Conservation (phyloP, 2,797 vertebrate species). For the Rousettus madagascariensis region DNA sequence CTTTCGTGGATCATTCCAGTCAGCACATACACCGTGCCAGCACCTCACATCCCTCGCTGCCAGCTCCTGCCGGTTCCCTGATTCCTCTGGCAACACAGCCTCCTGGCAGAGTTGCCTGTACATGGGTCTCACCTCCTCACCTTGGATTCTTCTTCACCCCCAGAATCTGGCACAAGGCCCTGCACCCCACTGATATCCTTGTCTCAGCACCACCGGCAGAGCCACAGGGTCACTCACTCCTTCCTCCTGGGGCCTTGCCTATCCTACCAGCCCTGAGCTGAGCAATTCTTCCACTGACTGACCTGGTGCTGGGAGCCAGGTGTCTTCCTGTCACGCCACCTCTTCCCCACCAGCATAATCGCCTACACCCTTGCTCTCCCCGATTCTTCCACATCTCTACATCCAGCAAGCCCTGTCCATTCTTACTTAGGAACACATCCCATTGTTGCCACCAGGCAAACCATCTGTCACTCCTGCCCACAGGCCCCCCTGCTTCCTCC, state of each 20-base stretch:
- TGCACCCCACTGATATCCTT: not conserved
- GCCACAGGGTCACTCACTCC: not conserved
- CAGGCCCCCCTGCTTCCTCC: not conserved
- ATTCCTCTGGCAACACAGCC: not conserved
- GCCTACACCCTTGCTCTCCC: not conserved
- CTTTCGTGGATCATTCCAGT: not conserved
- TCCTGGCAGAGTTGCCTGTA: not conserved
- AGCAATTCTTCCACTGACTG: not conserved
- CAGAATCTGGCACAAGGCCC: not conserved
- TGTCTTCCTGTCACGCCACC: not conserved
- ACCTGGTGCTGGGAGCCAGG: no score
- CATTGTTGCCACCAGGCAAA: not conserved
- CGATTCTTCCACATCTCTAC: not conserved
- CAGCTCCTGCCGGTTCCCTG: not conserved
- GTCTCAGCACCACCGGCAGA: not conserved
- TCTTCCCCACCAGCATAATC: not conserved
- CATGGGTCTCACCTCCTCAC: not conserved
- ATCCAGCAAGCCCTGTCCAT: not conserved
- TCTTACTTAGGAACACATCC: not conserved
- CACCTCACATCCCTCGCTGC: not conserved
- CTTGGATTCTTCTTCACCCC: not conserved
- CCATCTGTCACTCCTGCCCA: not conserved
- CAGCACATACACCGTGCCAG: not conserved
- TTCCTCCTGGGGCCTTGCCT: not conserved
- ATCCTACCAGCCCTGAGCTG: no score